Conservation (phyloP, 2,888 invertebrate genomes). For the Sipunculus nudus region DNA sequence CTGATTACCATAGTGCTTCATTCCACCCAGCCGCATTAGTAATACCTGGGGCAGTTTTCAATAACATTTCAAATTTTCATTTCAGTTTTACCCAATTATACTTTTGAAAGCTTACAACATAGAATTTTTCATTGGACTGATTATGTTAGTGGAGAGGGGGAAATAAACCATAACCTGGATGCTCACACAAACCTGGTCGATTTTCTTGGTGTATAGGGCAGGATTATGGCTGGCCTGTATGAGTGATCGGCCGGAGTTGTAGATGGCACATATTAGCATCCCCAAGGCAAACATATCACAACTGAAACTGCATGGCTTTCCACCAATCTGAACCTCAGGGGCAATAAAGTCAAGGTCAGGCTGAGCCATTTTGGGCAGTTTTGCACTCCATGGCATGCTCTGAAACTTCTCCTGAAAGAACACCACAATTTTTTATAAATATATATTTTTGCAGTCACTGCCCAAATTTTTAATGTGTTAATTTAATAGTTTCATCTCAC, state of each 20-base stretch:
- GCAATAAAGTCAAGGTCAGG: slow-evolving; percentile 94
- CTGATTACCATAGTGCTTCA: no score
- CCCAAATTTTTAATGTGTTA: no score
- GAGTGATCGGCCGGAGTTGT: slow-evolving; percentile 87
- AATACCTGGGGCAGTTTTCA: no score
- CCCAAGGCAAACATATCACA: slow-evolving; percentile 98
- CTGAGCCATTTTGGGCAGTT: slow-evolving; percentile 90
- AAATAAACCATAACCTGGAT: no score
- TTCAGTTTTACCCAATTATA: no score
- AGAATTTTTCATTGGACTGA: no score
- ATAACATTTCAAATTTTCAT: no score
- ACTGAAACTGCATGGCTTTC: slow-evolving; percentile 73
- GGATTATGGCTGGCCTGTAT: slow-evolving; percentile 91
- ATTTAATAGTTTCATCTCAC: no score
- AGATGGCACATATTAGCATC: slow-evolving; percentile 90
- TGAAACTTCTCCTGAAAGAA: slow-evolving; percentile 77
- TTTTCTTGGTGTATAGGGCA: slow-evolving; percentile 87
- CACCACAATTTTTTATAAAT: no score
- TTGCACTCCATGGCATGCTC: slow-evolving; percentile 89
- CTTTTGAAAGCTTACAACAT: no score
- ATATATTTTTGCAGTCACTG: no score
- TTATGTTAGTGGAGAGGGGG: neutral
- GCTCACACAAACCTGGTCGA: slow-evolving; percentile 80
- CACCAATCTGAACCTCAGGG: slow-evolving; percentile 85
- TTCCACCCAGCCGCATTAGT: no score